phyloP scores from a whole-genome alignment of 92 coral and sea anemone genomes.

The Zoanthus gigantus region DNA sequence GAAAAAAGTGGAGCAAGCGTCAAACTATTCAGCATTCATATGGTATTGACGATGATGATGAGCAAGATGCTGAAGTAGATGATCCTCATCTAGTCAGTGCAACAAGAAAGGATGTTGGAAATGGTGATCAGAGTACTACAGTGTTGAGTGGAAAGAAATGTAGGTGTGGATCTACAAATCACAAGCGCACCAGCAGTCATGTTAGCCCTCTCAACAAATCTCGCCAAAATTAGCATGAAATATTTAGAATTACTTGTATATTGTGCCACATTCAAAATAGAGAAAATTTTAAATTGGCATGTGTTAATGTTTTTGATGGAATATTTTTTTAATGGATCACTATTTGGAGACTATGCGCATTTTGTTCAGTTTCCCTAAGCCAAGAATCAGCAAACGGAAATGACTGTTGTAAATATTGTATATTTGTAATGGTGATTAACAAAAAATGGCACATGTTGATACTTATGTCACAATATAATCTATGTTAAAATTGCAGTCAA shows the following conservation, averaged over 20 bases:
- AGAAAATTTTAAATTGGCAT: not conserved
- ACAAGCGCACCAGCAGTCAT: slow-evolving; percentile 49
- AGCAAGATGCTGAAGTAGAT: slow-evolving; percentile 8
- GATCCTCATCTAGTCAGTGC: slow-evolving; percentile 12
- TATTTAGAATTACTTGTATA: not conserved
- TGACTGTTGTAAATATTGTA: not conserved
- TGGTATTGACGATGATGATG: slow-evolving; percentile 31
- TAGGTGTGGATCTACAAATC: slow-evolving; percentile 40
- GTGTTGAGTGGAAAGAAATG: slow-evolving; percentile 27
- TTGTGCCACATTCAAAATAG: not conserved
- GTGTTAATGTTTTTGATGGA: not conserved
- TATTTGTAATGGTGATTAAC: not conserved
- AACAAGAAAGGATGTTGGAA: slow-evolving; percentile 10
- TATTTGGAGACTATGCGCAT: not conserved
- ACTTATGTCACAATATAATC: not conserved
- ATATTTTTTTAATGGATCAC: not conserved
- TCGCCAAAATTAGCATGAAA: not conserved
- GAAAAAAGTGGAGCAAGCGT: not conserved
- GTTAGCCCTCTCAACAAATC: slow-evolving; percentile 54
- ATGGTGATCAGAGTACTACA: not conserved
- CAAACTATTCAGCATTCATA: slow-evolving; percentile 8
- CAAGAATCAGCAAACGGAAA: not conserved
- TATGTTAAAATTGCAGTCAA: too few relatives aligned
- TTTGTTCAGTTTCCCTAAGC: not conserved
- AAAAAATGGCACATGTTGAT: not conserved